Evolutionary conservation across 2,797 vertebrate species (phyloP), one percentile per base, ranked within the genome.

Genomic region (Benthosema pterotum): DNA sequence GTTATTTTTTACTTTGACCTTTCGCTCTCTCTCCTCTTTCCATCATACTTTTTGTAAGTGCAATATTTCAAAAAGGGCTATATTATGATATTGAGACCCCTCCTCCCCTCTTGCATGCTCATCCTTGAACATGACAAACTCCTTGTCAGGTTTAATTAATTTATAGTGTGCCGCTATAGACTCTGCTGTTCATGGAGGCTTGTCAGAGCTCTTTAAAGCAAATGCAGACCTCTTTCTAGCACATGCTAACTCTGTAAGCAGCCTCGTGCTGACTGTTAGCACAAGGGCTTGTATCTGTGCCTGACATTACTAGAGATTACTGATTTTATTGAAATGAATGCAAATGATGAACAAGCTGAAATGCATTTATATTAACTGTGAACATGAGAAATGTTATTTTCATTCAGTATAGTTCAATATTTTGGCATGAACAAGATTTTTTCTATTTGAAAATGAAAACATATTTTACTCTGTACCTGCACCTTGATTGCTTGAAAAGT

Each of bases 361-460:
- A 75, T 71, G 12, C 54, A 71, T 83, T 78, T 72, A 11, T 70
- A 74, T 79, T 57, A 78, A 69, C 45, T 80, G 32, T 77, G 80
- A 53, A 54, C 67, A 2, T 86, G 32, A 77, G 58, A 38, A 60
- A 71, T 42, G 77, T 63, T 13, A 79, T 58, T 77, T 75, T 55
- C 78, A 75, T 80, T 80, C 11, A 72, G 60, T 57, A 46, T 72
- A 82, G 65, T 57, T 68, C 8, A 46, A 72, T 63, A 60, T 65
- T 82, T 67, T 84, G 63, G 65, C 84, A 90, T 85, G 72, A 78
- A 67, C 63, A 73, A 85, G 71, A 71, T 85, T 83, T 85, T 82
- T 82, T 38, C 60, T 74, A 63, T 45, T 60, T 53, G 63, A 74
- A 65, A 69, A 66, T 75, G 57, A 61, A 38, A 38, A 38, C 8